Evolutionary conservation across 2,888 invertebrate genomes (phyloP), one percentile per base, ranked within the genome.

Genomic region (Nymphalis polychloros): DNA sequence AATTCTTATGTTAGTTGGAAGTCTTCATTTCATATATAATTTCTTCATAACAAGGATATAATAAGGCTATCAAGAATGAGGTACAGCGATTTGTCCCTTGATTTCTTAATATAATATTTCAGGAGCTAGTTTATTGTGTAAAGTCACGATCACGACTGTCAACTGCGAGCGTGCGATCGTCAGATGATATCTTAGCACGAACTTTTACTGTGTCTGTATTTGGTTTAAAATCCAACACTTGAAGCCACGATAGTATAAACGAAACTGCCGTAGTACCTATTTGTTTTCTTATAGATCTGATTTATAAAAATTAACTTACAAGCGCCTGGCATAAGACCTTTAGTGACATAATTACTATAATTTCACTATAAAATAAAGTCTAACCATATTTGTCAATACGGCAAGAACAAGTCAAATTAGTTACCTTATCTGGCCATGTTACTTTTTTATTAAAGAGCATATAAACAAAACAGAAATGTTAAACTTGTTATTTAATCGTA

Each of bases 121-220:
- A 69, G 74, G 72, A 75, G 76, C 74, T 67, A 66, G 68, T 74
- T 76, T 75, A 72, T 71, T 73, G 72, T 74, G 73, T 73, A 71
- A 69, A 79, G 80, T 81, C 80, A 80, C 79, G 81, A 79, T 73
- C 77, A 78, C 77, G 81, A 77, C 75, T 75, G 75, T 75, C 78
- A 75, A 75, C 78, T 76, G 72, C 70, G 65, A 72, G 73, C 73
- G 76, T 68, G 68, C 73, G 73, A 75, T 77, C 75, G 63, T 53
- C 72, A 73, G 82, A 82, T 83, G 75, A 69, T 81, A 84, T 84
- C 84, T 78, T 64, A 72, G 77, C 83, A 84, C 81, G 83, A 82
- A 78, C 76, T 74, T 73, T 68, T 75, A 73, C 72, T 70, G 72
- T 68, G 68, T 63, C 73, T 69, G 67, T 69, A 69, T 71, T 67